phyloP scores from a whole-genome alignment of 92 coral and sea anemone genomes.

The Plumapathes pennacea region DNA sequence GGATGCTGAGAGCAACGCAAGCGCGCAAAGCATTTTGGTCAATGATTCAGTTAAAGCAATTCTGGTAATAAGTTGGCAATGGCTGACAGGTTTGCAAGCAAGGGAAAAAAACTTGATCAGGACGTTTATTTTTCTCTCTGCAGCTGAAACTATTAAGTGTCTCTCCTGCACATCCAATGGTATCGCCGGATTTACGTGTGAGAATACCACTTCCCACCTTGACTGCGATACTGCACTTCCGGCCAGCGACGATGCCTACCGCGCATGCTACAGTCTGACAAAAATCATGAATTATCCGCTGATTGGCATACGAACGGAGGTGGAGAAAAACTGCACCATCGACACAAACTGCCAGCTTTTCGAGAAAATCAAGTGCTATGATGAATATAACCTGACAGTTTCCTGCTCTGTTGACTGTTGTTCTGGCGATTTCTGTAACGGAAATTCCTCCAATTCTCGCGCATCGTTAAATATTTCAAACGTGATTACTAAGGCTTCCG shows the following conservation, averaged over 20 bases:
- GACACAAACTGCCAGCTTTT: constrained; percentile 1
- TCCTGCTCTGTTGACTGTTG: constrained; percentile 55
- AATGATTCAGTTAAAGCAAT: no score
- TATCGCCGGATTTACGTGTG: constrained; percentile 1
- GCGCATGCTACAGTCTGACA: constrained; percentile 28
- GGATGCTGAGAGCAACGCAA: no score
- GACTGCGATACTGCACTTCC: constrained; percentile 11
- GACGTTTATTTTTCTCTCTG: no score
- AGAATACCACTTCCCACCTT: constrained; percentile 4
- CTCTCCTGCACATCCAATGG: constrained; percentile 9
- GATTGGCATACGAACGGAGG: constrained; percentile 7
- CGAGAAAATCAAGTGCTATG: constrained; percentile 1
- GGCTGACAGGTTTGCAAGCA: no score
- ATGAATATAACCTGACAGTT: background rate
- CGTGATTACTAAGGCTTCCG: no score
- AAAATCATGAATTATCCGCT: constrained; percentile 5
- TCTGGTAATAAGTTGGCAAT: no score
- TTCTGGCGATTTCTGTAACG: constrained; percentile 60
- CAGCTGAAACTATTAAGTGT: constrained; percentile 20
- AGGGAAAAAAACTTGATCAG: no score
- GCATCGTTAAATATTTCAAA: no score
- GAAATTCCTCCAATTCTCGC: no score
- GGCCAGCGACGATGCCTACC: background rate
- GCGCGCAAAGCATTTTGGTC: no score
- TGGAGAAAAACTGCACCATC: constrained; percentile 12